Evolutionary conservation across 2,797 vertebrate species (phyloP), one percentile per base, ranked within the genome.

Genomic region (Aratinga solstitialis): DNA sequence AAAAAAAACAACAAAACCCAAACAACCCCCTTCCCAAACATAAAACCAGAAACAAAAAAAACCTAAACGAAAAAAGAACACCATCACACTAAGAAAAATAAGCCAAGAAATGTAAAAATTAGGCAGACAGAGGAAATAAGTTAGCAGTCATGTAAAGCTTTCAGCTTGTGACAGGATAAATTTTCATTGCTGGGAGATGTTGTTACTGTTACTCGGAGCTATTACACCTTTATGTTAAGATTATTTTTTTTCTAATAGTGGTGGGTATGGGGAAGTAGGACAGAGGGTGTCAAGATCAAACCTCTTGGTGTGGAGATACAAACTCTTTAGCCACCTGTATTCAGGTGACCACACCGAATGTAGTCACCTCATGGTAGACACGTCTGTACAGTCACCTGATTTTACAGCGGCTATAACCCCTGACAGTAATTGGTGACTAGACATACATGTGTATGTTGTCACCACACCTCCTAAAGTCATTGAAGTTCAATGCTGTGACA

Each of bases 301-400:
- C 67, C 19, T 82, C 5, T 48, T 48, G n/a, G 7, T 42, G 26
- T 53, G 26, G 67, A 48, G 47, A 8, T 22, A 14, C 16, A 74
- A 10, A 22, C 19, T 32, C 43, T 32, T 1, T 0, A 34, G 34
- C 13, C 24, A 38, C 20, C 8, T 43, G 2, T 42, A 13, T 47
- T 40, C 13, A 77, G 38, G 12, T 63, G 36, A 13, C 48, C 38
- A 0, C 15, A 5, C 29, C 0, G 0, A 1, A 36, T 66, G 1
- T 9, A 59, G 36, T 3, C 21, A 4, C 23, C 59, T 32, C n/a
- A 1, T 23, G 20, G 1, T 0, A 2, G 10, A 13, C 26, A 15
- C 1, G 15, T 10, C 47, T 43, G 23, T 23, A 27, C 0, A 10
- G 13, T 19, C 18, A 3, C 43, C 73, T 34, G 50, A 3, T 30